Base-by-base conservation (phyloP, 2,113 vertebrate species). In the Aix galericulata region DNA sequence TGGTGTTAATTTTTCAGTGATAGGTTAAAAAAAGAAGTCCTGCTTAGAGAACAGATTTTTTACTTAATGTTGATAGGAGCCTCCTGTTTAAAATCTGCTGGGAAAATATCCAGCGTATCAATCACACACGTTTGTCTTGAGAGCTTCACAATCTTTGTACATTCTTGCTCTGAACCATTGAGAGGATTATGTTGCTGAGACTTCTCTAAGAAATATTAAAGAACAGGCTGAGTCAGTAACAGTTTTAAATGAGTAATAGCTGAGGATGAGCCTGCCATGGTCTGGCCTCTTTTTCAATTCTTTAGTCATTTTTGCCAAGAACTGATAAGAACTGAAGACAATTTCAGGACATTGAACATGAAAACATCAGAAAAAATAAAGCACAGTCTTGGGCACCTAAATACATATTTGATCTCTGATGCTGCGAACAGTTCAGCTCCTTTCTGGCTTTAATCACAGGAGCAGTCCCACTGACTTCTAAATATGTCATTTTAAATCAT, bases 1-100 rank as follows among this genome's bases (percentile, higher is more conserved):
- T 90, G 87, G 81, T 53, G 66, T 84, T 97, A 96, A 97, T 96
- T 97, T 97, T 96, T 95, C 86, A 93, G 84, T 50, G 79, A 82
- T 31, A 11, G 50, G 44, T 86, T 25, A 17, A 90, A 83, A 72
- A 80, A 75, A 64, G 16, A 40, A 91, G n/a, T 50, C 86, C 82
- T 36, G 13, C 59, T 88, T n/a, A 48, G 59, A 87, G 73, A 88
- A 78, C 5, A 91, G 82, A 85, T 90, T 50, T 87, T 94, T 89
- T 93, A 72, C 68, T 92, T 93, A 75, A 53, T 8, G 17, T 62
- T 94, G 83, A 96, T 55, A 29, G 27, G 36, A 74, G 50, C 18
- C 58, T 93, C 52, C 91, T 86, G 89, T 73, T 95, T 91, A 77
- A 94, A 93, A 86, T 44, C 38, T 64, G 25, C 2, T 95, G 84